Conservation (phyloP, 92 coral and sea anemone genomes). For the Hydrozoanthus gracilis region DNA sequence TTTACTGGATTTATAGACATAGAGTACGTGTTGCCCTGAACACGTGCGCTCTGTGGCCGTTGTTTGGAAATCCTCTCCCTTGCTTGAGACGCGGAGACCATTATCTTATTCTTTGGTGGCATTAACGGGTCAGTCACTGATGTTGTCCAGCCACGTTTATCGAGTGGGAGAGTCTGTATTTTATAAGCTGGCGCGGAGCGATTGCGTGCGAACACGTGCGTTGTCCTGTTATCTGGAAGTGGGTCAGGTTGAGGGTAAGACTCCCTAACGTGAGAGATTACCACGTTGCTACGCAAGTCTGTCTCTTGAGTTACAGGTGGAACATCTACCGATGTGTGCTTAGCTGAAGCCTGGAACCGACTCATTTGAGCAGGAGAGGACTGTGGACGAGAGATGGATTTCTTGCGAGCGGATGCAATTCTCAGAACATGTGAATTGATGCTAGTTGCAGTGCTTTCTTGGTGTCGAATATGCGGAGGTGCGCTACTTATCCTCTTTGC, state of each 20-base stretch:
- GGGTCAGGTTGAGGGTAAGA: slow-evolving; percentile 72
- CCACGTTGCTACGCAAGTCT: slow-evolving; percentile 59
- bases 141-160: slow-evolving; percentile 91
- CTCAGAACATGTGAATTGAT: slow-evolving; percentile 88
- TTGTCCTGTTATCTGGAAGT: slow-evolving; percentile 69
- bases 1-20: slow-evolving; percentile 73
- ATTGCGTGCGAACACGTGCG: slow-evolving; percentile 75
- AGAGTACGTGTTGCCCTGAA: slow-evolving; percentile 56
- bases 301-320: slow-evolving; percentile 58
- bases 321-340: slow-evolving; percentile 32
- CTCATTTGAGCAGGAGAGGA: slow-evolving; percentile 87
- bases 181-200: slow-evolving; percentile 87
- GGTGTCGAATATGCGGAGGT: slow-evolving; percentile 79
- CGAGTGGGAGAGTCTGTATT: slow-evolving; percentile 79
- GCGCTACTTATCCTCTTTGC: slow-evolving; percentile 85
- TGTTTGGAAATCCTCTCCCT: slow-evolving; percentile 71
- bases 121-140: slow-evolving; percentile 71
- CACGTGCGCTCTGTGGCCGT: slow-evolving; percentile 93
- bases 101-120: slow-evolving; percentile 82
- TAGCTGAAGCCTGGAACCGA: slow-evolving; percentile 21
- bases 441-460: slow-evolving; percentile 80
- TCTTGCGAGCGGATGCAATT: slow-evolving; percentile 67
- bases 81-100: slow-evolving; percentile 84
- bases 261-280: slow-evolving; percentile 66
- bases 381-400: slow-evolving; percentile 75